Conservation (phyloP, 2,113 vertebrate species). For the Myotis brandtii region DNA sequence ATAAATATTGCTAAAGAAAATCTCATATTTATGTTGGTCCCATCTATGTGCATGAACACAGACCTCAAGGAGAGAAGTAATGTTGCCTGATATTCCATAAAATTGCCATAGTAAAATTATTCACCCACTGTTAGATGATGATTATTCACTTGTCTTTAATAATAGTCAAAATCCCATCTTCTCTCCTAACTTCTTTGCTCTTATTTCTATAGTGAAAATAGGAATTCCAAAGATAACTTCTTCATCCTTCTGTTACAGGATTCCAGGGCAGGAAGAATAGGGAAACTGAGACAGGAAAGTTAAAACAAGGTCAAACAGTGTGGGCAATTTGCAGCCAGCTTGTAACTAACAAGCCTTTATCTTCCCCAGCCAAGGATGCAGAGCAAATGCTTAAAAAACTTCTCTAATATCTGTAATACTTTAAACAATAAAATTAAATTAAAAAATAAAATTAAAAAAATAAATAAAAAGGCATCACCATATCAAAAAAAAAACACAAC, state of each 20-base stretch:
- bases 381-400: too few species aligned
- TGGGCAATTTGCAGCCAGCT: too few species aligned
- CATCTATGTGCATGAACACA: background rate
- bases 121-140: background rate
- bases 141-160: background rate
- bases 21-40: background rate
- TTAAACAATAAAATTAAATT: too few species aligned
- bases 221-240: background rate
- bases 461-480: too few species aligned
- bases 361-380: too few species aligned
- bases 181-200: background rate
- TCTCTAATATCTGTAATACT: too few species aligned
- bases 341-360: too few species aligned
- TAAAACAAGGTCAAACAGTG: too few species aligned
- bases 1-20: background rate
- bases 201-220: conserved; percentile 1
- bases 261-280: too few species aligned
- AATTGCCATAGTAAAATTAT: background rate
- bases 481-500: too few species aligned
- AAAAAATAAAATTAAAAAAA: too few species aligned
- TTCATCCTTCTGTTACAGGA: background rate
- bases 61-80: background rate
- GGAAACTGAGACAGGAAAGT: too few species aligned
- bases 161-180: background rate
- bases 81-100: background rate